phyloP scores from a whole-genome alignment of 2,113 vertebrate species.

The Pituophis catenifer region DNA sequence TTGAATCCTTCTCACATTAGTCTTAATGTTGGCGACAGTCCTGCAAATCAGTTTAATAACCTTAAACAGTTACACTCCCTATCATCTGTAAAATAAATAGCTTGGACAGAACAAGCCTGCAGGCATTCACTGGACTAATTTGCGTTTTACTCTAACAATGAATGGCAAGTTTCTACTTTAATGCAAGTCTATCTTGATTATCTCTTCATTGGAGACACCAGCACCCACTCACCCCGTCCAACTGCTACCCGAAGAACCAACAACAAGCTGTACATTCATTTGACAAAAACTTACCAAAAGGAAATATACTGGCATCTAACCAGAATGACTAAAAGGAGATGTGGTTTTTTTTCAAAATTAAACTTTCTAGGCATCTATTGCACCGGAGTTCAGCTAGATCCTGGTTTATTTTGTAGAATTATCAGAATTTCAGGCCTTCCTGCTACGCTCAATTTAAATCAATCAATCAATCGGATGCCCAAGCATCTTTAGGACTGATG shows the following conservation, averaged over 20 bases:
- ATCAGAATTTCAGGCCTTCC: not conserved
- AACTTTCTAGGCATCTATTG: not conserved
- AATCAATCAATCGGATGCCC: not conserved
- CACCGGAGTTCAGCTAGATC: not conserved
- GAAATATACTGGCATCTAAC: not conserved
- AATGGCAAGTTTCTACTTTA: slow-evolving; percentile 17
- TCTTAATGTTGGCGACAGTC: slow-evolving; percentile 70
- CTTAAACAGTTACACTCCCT: slow-evolving; percentile 64
- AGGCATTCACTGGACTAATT: slow-evolving; percentile 67
- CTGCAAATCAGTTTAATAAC: slow-evolving; percentile 85
- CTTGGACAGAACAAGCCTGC: slow-evolving; percentile 72
- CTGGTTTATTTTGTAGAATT: not conserved
- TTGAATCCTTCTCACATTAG: slow-evolving; percentile 64
- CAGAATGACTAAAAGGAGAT: not conserved
- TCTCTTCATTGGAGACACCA: slow-evolving; percentile 32
- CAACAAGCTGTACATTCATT: not conserved
- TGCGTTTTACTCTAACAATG: slow-evolving; percentile 58
- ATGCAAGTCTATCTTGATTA: slow-evolving; percentile 30
- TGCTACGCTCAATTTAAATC: not conserved
- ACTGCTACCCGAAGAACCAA: not conserved
- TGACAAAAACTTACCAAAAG: not conserved
- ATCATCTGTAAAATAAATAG: slow-evolving; percentile 71
- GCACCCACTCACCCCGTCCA: not conserved
- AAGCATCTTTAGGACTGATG: not conserved
- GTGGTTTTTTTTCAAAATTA: not conserved